Base-by-base conservation (phyloP, 2,797 vertebrate species). In the Yasuhikotakia modesta region DNA sequence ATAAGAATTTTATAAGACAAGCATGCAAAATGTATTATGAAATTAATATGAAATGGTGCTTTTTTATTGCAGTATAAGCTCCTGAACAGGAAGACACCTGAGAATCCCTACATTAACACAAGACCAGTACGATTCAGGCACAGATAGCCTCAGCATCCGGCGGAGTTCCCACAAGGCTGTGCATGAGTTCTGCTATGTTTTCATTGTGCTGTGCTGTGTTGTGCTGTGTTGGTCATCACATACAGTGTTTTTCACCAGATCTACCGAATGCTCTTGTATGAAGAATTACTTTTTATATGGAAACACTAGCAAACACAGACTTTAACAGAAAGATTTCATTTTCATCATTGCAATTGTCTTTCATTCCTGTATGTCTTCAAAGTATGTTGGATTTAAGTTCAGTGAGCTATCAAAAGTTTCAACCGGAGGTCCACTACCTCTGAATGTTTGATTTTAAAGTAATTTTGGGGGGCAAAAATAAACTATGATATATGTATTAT, bases 11-110 rank as follows among this genome's bases (percentile, higher is more conserved):
- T 19, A 55, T 45, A n/a, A 39, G 10, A 57, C 4, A 4, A 57
- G 22, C 5, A 57, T 24, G 21, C 21, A 21, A 57, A 24, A 5
- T 3, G 8, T 43, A 43, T 10, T 43, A 43, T 11, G 39, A 43
- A 43, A 43, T 43, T 43, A 10, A 11, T 43, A 11, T 43, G 39
- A 43, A 43, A 43, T 24, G 27, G 17, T 17, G 4, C 64, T 19
- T 60, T 71, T 80, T 32, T 79, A 35, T 82, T 76, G 73, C 78
- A 89, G 86, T 66, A 16, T 57, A 89, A 85, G 63, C 17, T 53
- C 22, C 77, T 27, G 69, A 35, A 3, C 4, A 3, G 13, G 0
- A 60, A 84, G 1, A 45, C 71, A 0, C 30, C 48, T 39, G 22
- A 63, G 39, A 77, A 46, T 5, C 24, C 76, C 19, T 88, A 89